Base-by-base conservation (phyloP, 2,113 vertebrate genomes). In the Chaenocephalus aceratus region DNA sequence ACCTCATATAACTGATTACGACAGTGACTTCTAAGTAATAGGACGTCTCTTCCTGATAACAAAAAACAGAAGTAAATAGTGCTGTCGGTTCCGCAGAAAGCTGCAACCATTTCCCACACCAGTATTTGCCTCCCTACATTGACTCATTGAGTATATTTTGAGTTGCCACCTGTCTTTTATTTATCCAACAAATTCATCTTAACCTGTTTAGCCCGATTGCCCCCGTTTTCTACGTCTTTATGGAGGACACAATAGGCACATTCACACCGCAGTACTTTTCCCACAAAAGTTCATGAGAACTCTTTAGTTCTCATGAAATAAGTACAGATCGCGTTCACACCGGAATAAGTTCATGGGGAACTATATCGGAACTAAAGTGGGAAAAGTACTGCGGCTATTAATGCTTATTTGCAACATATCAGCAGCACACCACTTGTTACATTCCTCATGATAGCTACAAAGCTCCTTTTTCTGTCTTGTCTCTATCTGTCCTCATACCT, bases 1-100 rank as follows among this genome's bases (percentile, higher is more conserved):
- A 53, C 8, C 69, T 85, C 79, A 66, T 10, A 64, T 77, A 88
- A 88, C 46, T 58, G 63, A 54, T 78, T 41, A 64, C 13, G 13
- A n/a, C 13, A 3, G 16, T 1, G 30, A 72, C 52, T 84, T 88
- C 77, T 70, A 0, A n/a, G 53, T 5, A 77, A 69, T 18, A 62
- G 75, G 16, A 64, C 12, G 7, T 54, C 49, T 45, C 49, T 6
- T n/a, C 26, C 34, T 34, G 23, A 70, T 66, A 61, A 82, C 60
- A 77, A 41, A 41, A 69, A 72, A 64, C 3, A 53, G n/a, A 30
- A 41, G 10, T 53, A 18, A 71, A 66, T 34, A 36, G 1, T 0
- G 21, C 9, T 66, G 36, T 41, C 5, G 6, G 36, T 41, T 41
- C 36, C 7, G 6, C 36, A 41, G 36, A 41, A 70, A 61, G 5